Conservation (phyloP, 1,140 invertebrate genomes). For the Mycetomoellerius zeteki region DNA sequence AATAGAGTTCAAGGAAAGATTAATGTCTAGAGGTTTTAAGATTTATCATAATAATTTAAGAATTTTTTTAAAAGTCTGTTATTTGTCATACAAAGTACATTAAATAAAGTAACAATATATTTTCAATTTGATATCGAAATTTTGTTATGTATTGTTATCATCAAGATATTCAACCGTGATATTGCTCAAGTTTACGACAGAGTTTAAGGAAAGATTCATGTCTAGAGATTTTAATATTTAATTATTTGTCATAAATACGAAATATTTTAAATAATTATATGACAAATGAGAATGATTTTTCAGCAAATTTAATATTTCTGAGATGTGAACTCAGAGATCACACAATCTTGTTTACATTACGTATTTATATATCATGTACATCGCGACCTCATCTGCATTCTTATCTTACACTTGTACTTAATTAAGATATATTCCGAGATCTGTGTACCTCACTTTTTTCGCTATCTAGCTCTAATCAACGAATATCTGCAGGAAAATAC, state of each 20-base stretch:
- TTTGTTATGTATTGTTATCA: background rate
- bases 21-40: too few species aligned
- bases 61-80: background rate
- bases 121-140: background rate
- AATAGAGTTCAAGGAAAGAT: too few species aligned
- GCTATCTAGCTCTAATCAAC: background rate
- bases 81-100: background rate
- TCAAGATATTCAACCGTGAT: background rate
- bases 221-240: slow-evolving; percentile 55
- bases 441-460: background rate
- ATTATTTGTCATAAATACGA: slow-evolving; percentile 25
- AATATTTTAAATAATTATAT: slow-evolving; percentile 30
- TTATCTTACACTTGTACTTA: slow-evolving; percentile 59
- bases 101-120: background rate
- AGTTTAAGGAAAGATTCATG: slow-evolving; percentile 22
- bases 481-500: background rate
- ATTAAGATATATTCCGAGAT: slow-evolving; percentile 39
- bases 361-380: slow-evolving; percentile 15
- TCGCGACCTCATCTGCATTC: slow-evolving; percentile 1
- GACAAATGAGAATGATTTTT: slow-evolving; percentile 18
- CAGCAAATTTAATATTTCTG: slow-evolving; percentile 8
- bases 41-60: background rate
- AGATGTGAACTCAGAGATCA: background rate
- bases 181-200: slow-evolving; percentile 1
- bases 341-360: background rate